Evolutionary conservation across 1,140 invertebrate species (phyloP).

Genomic region (Atta colombica): DNA sequence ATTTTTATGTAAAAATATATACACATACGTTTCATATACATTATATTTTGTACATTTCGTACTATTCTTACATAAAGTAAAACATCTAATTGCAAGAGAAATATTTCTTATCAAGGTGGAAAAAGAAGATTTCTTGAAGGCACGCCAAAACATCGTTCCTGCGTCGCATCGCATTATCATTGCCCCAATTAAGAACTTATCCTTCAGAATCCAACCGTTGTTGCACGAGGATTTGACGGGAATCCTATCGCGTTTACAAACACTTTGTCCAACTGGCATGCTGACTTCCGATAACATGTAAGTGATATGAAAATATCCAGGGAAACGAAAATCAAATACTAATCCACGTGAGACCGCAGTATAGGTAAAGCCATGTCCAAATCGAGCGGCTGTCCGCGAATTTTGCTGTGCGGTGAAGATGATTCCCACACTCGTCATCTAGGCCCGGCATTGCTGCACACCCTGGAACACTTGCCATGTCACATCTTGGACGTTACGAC

Average conservation of each 20-base stretch:
- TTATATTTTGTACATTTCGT: neutral
- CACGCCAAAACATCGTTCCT: constrained; percentile 90
- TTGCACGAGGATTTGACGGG: constrained; percentile 85
- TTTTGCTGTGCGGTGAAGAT: constrained; percentile 83
- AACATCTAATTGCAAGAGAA: neutral
- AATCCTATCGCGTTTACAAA: constrained; percentile 81
- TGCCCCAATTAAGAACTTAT: constrained; percentile 87
- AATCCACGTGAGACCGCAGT: constrained; percentile 61
- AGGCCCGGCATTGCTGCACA: constrained; percentile 84
- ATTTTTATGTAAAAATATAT: neutral
- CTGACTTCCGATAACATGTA: constrained; percentile 79
- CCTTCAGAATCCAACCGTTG: constrained; percentile 87
- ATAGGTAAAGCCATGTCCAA: constrained; percentile 73
- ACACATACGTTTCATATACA: neutral
- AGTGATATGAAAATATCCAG: constrained; percentile 18
- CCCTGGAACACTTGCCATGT: constrained; percentile 83
- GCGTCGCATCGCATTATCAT: constrained; percentile 89
- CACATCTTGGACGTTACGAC: constrained; percentile 83
- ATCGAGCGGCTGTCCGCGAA: constrained; percentile 81
- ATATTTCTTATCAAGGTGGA: constrained; percentile 85
- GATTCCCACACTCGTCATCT: constrained; percentile 86
- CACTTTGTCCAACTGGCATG: constrained; percentile 82
- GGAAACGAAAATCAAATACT: neutral
- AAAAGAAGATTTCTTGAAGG: constrained; percentile 90
- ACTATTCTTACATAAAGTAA: neutral